Evolutionary conservation across 1,140 invertebrate genomes (phyloP).

Genomic region (Bombus pascuorum): DNA sequence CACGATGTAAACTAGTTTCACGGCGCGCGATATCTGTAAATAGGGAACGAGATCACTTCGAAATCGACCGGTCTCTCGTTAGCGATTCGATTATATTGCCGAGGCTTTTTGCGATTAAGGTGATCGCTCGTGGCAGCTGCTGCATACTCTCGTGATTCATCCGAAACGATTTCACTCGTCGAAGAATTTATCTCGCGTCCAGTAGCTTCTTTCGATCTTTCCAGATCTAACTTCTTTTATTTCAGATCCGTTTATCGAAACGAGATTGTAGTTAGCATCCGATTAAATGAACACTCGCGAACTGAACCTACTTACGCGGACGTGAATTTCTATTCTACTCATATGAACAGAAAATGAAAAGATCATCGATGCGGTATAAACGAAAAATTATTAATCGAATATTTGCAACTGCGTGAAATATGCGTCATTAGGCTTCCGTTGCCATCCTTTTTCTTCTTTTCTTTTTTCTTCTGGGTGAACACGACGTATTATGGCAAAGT

Average conservation of each 20-base stretch:
- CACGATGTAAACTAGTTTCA: slow-evolving; percentile 49
- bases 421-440: not conserved
- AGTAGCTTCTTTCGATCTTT: not conserved
- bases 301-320: not conserved
- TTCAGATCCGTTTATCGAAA: not conserved
- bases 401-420: slow-evolving; percentile 3
- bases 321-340: not conserved
- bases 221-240: not conserved
- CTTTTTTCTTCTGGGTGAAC: not conserved
- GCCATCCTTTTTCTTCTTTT: not conserved
- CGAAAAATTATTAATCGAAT: not conserved
- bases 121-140: slow-evolving; percentile 19
- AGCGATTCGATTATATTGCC: not conserved
- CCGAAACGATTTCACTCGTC: slow-evolving; percentile 5
- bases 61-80: slow-evolving; percentile 4
- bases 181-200: not conserved
- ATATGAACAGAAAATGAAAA: too few relatives aligned
- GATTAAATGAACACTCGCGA: not conserved
- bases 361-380: too few relatives aligned
- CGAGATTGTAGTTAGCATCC: not conserved
- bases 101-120: slow-evolving; percentile 13
- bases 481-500: slow-evolving; percentile 10
- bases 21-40: slow-evolving; percentile 46
- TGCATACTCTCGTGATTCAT: slow-evolving; percentile 1
- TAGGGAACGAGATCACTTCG: slow-evolving; percentile 5